These are phyloP conservation scores for Anguilla japonica DNA, from an alignment of 2,113 vertebrate species.

Conservation along the genomic window DNA sequence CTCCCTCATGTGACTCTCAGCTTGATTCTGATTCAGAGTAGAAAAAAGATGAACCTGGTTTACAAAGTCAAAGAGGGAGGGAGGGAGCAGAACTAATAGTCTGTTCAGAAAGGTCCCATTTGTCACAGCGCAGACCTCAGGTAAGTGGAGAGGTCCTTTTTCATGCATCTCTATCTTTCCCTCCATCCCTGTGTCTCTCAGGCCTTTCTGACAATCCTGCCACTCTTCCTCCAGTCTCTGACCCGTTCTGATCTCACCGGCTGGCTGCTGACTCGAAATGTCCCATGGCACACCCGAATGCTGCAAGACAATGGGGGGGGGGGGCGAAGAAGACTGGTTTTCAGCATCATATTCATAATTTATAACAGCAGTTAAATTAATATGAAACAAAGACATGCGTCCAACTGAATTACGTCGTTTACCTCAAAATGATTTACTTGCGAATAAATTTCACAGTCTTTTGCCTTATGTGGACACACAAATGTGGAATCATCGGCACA, in stretches of 20 bases:
- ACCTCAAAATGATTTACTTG: neutral
- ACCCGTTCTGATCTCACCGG: constrained; percentile 51
- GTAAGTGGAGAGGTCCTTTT: neutral
- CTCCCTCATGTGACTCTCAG: neutral
- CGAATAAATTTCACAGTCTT: neutral
- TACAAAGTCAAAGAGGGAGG: neutral
- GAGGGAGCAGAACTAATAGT: neutral
- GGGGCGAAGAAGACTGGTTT: neutral
- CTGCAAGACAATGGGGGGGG: constrained; percentile 37
- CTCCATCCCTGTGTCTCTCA: constrained; percentile 33
- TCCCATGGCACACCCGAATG: constrained; percentile 46
- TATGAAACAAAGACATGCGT: neutral
- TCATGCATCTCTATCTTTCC: neutral
- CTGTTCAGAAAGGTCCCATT: neutral
- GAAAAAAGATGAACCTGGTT: neutral
- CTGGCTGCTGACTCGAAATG: constrained; percentile 60
- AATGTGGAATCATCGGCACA: too few relatives aligned
- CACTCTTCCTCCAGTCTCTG: constrained; percentile 72
- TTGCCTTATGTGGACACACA: too few relatives aligned
- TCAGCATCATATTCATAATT: neutral
- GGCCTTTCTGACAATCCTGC: constrained; percentile 79
- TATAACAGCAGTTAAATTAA: neutral
- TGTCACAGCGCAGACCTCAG: neutral
- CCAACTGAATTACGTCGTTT: neutral
- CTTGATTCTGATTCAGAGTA: neutral